Evolutionary conservation across 2,113 vertebrate species (phyloP).

Genomic region (Salvator merianae): DNA sequence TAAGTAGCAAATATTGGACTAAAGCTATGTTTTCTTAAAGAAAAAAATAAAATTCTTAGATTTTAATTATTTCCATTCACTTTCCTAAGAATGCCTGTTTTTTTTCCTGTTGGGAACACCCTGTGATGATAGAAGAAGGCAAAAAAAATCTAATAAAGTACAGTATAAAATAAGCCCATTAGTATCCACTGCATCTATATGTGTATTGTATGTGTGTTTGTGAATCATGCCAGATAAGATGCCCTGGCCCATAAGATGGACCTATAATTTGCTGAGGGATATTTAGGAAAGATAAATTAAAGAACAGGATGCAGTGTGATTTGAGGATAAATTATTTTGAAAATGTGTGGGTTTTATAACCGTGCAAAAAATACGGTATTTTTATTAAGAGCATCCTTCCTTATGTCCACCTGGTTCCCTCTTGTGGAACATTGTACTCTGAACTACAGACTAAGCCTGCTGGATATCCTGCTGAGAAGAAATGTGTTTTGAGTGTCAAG

Average conservation of each 20-base stretch:
- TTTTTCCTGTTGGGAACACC: not conserved
- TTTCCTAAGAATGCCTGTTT: not conserved
- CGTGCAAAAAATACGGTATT: no score
- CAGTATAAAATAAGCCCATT: no score
- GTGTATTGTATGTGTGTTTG: no score
- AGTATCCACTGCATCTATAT: no score
- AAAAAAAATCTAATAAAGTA: not conserved
- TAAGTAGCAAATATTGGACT: not conserved
- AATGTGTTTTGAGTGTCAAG: not conserved
- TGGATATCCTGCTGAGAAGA: not conserved
- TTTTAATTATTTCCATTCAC: not conserved
- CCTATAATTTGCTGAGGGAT: no score
- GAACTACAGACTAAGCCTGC: not conserved
- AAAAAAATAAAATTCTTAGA: not conserved
- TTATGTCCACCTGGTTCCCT: not conserved
- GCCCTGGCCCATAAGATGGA: no score
- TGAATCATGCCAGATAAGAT: no score
- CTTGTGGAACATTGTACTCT: not conserved
- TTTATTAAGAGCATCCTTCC: not conserved
- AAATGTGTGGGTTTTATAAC: no score
- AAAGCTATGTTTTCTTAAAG: not conserved
- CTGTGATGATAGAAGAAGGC: constrained; percentile 3
- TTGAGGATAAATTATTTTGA: no score
- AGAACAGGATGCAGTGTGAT: no score
- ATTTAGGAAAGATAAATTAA: no score